A percentile compares a stretch with the other conserved stretches of the same genome.
Conservation (phyloP, 1,140 invertebrate genomes). For the Hetaerina americana region DNA sequence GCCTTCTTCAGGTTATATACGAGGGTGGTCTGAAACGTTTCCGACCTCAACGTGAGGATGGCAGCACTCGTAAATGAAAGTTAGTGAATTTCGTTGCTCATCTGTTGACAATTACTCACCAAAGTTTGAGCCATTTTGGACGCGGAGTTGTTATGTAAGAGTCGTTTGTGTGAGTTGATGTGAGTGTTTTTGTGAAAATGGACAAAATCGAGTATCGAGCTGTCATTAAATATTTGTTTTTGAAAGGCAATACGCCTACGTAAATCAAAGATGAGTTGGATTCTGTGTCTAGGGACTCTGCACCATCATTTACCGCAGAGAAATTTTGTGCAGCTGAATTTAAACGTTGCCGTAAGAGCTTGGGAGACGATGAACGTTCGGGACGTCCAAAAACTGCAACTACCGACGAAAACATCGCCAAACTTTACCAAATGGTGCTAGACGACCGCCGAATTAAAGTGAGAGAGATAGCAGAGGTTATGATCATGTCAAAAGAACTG, state of each 20-base stretch:
- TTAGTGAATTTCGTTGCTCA: not conserved
- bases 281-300: conserved; percentile 15
- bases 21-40: not conserved
- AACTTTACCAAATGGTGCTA: conserved; percentile 20
- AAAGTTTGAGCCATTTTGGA: not conserved
- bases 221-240: conserved; percentile 9
- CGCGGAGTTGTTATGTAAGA: not conserved
- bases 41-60: not conserved
- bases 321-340: conserved; percentile 19
- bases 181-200: not conserved
- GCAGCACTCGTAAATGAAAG: not conserved
- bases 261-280: conserved; percentile 17
- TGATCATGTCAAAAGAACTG: not conserved
- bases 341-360: conserved; percentile 21
- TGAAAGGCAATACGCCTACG: conserved; percentile 18
- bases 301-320: conserved; percentile 4
- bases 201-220: not conserved
- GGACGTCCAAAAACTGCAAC: conserved; percentile 18
- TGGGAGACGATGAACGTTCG: conserved; percentile 20
- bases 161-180: too few species aligned
- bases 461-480: not conserved
- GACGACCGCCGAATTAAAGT: conserved; percentile 15
- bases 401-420: conserved; percentile 21
- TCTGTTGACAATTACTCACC: not conserved
- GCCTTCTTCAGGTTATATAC: too few species aligned